Base-by-base conservation (phyloP, 2,888 invertebrate genomes). In the Petrolisthes cinctipes region DNA sequence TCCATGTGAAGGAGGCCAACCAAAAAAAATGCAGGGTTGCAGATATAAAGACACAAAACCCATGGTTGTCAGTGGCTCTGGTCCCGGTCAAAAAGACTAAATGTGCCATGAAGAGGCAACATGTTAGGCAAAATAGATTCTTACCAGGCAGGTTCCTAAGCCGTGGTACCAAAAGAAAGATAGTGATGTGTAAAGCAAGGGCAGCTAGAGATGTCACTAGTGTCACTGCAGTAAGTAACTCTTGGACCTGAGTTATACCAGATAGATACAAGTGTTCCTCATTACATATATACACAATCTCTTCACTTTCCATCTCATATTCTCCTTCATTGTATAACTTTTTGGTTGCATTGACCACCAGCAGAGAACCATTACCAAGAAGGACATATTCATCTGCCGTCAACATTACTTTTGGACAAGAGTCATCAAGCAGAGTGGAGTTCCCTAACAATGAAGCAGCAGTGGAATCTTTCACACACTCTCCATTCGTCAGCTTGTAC, bases 1-100 rank as follows among this genome's bases (percentile, higher is more conserved):
- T 93, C 94, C 94, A 94, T 90, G 92, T 92, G 91, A 94, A 93
- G 3, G 93, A 92, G 0, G 93, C 92, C 61, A 94, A 91, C 91
- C 92, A 93, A 87, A 92, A 92, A 91, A 92, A 94, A 90, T 94
- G 93, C 83, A 93, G 92, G 4, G 91, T 71, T 0, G 92, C 91
- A 4, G 92, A 93, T 1, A 92, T 85, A 3, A 90, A 85, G 20
- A 91, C 84, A 56, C 92, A 92, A 89, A 91, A 54, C 76, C 90
- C 89, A 4, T 89, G 37, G 76, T 78, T 71, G 5, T 54, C 23
- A 0, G 79, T 83, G 20, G 83, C 88, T 61, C 82, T 81, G 73
- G 91, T 90, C 4, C 92, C 91, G 0, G 91, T 91, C n/a, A 92
- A 88, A 89, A 92, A 92, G 76, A 92, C 88, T 4, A 93, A 79